These are phyloP conservation scores for Scortum barcoo DNA, from an alignment of 2,113 vertebrate genomes.

Conservation along the genomic window DNA sequence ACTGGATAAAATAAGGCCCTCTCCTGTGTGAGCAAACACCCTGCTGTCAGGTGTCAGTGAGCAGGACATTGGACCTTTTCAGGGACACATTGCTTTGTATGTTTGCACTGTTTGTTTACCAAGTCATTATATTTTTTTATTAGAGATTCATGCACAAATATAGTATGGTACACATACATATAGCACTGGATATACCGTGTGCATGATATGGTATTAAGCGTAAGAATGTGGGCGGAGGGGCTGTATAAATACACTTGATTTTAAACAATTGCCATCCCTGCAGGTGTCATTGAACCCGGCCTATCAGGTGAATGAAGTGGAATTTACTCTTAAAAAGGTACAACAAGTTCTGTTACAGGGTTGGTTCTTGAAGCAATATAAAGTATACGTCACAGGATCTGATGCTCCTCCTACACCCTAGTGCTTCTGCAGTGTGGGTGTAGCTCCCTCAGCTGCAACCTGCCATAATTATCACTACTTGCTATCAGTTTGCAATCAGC, in stretches of 20 bases:
- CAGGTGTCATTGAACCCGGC: constrained; percentile 95
- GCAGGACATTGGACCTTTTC: constrained; percentile 4
- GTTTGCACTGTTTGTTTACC: too few species aligned
- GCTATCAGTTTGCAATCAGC: too few species aligned
- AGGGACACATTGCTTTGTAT: neutral
- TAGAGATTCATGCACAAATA: neutral
- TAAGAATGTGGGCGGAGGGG: neutral
- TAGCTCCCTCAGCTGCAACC: too few species aligned
- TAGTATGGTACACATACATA: neutral
- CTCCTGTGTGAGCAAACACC: neutral
- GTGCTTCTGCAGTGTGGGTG: too few species aligned
- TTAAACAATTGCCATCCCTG: neutral
- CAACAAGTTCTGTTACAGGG: neutral
- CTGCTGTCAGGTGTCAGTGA: neutral
- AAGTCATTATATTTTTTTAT: neutral
- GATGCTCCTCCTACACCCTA: too few species aligned
- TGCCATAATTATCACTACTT: too few species aligned
- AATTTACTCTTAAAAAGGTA: constrained; percentile 91
- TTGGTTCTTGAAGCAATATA: neutral
- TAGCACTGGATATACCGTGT: neutral
- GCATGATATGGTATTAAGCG: neutral
- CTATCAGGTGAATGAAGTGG: constrained; percentile 90
- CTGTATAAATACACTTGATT: neutral
- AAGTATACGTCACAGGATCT: too few species aligned
- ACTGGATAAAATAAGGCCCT: neutral